Evolutionary conservation across 2,797 vertebrate species (phyloP).

Genomic region (Varecia variegata): DNA sequence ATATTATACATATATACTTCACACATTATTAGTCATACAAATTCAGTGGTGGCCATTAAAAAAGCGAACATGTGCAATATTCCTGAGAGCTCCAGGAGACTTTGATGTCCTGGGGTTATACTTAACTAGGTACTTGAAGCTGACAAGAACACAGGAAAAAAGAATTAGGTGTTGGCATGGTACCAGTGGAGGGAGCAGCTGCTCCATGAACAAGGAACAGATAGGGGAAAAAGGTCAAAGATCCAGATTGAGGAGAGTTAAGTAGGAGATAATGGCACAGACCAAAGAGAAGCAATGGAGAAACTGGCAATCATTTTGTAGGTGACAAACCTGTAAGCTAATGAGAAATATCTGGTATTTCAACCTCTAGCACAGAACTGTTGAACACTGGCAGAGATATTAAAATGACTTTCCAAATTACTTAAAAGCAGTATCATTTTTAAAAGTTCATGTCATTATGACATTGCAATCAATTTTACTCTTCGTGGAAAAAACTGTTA

Average conservation of each 20-base stretch:
- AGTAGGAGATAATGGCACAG: background rate
- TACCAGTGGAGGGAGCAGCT: background rate
- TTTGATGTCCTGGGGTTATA: background rate
- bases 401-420: constrained; percentile 44
- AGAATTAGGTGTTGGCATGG: background rate
- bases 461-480: constrained; percentile 47
- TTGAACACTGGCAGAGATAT: background rate
- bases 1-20: background rate
- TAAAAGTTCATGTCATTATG: constrained; percentile 49
- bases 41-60: background rate
- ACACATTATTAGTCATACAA: background rate
- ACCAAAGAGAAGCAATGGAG: background rate
- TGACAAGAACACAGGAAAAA: background rate
- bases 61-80: background rate
- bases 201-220: background rate
- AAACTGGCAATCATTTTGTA: background rate
- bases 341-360: background rate
- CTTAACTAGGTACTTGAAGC: background rate
- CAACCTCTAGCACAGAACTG: background rate
- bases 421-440: constrained; percentile 52
- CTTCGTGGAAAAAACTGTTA: constrained; percentile 39
- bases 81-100: background rate
- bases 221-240: background rate
- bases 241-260: background rate
- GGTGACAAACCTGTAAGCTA: background rate